Percentiles rank a stretch among this genome's conserved stretches.
phyloP scores from a whole-genome alignment of 2,113 vertebrate genomes.

The Ptyas mucosa region DNA sequence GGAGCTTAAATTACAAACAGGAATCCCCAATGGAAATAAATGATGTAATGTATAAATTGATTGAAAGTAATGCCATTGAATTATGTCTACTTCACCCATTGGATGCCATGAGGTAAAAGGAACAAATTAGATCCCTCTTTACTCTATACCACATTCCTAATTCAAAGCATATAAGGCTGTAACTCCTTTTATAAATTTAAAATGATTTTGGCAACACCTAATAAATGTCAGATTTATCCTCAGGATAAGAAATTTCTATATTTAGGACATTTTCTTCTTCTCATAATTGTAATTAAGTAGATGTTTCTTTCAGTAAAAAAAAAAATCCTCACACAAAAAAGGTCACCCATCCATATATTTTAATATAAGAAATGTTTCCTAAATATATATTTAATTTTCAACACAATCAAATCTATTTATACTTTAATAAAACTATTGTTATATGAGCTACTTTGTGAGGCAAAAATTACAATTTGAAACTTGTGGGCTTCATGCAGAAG shows the following conservation, averaged over 20 bases:
- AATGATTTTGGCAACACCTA: neutral
- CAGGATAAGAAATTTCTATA: neutral
- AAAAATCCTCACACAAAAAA: neutral
- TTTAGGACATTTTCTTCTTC: neutral
- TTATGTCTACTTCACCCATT: neutral
- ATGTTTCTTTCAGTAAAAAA: no score
- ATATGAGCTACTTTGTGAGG: neutral
- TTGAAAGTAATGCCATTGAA: neutral
- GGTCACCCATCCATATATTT: neutral
- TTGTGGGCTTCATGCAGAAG: neutral
- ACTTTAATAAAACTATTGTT: neutral
- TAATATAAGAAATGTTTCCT: neutral
- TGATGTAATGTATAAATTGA: neutral
- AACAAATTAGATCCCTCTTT: neutral
- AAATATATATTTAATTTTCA: neutral
- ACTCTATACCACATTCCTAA: neutral
- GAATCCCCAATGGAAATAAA: neutral
- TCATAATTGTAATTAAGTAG: neutral
- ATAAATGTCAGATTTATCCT: neutral
- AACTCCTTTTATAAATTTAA: neutral
- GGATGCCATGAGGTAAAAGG: neutral
- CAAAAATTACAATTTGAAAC: constrained; percentile 2
- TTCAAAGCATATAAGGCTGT: neutral
- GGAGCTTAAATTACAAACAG: neutral
- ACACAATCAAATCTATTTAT: constrained; percentile 1